These are phyloP conservation scores for Tenualosa ilisha DNA, from an alignment of 2,797 vertebrate genomes.

Conservation along the genomic window DNA sequence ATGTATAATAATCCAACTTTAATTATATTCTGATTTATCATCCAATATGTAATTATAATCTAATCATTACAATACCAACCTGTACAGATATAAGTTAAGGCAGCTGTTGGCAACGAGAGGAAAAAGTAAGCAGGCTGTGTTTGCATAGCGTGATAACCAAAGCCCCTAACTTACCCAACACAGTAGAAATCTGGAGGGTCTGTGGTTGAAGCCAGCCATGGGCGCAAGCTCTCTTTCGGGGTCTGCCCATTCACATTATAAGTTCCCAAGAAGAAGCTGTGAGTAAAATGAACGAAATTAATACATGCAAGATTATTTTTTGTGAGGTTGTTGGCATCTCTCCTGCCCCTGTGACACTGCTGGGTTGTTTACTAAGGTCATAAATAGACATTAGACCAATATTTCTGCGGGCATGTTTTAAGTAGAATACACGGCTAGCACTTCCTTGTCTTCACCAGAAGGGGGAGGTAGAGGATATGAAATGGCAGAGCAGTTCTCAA, in stretches of 20 bases:
- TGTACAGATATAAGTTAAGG: neutral
- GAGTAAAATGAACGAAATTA: neutral
- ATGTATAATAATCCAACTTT: too few species aligned
- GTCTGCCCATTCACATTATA: slow-evolving; percentile 96
- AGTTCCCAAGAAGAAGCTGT: slow-evolving; percentile 91
- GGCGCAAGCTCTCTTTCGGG: slow-evolving; percentile 84
- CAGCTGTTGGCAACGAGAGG: too few species aligned
- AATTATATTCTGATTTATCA: neutral
- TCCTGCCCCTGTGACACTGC: neutral
- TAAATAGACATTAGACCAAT: too few species aligned
- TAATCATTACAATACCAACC: neutral
- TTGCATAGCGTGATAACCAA: neutral
- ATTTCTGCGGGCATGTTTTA: neutral
- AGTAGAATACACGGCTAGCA: neutral
- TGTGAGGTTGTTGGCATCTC: neutral
- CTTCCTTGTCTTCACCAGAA: slow-evolving; percentile 47
- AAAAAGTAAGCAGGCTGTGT: neutral
- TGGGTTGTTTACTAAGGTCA: too few species aligned
- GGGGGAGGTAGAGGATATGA: slow-evolving; percentile 47
- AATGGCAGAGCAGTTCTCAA: neutral
- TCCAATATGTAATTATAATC: neutral
- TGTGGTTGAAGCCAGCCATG: slow-evolving; percentile 82
- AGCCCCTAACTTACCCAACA: slow-evolving; percentile 79
- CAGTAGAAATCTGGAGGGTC: slow-evolving; percentile 93
- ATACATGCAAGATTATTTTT: neutral